phyloP scores from a whole-genome alignment of 1,140 invertebrate genomes.

The Neodiprion fabricii region DNA sequence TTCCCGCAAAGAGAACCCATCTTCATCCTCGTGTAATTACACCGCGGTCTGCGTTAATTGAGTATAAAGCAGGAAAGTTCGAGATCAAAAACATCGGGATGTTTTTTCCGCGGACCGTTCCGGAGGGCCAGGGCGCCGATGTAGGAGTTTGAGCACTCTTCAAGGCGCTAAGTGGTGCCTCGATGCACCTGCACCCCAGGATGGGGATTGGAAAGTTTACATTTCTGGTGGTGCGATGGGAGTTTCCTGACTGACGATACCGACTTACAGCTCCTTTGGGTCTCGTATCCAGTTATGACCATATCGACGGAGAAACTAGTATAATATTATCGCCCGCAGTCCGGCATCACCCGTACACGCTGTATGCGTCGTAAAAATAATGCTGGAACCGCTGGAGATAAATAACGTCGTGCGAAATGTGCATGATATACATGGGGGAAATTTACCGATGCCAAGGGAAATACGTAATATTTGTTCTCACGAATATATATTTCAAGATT shows the following conservation, averaged over 20 bases:
- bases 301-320: neutral
- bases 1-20: too few relatives aligned
- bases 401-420: neutral
- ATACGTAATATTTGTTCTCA: neutral
- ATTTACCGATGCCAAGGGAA: neutral
- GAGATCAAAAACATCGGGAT: too few relatives aligned
- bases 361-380: neutral
- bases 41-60: neutral
- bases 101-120: too few relatives aligned
- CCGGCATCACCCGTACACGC: neutral
- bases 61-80: neutral
- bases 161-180: slow-evolving; percentile 1
- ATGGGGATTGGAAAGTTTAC: neutral
- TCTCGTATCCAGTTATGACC: neutral
- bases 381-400: neutral
- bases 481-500: neutral
- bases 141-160: neutral
- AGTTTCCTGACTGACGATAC: neutral
- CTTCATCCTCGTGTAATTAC: too few relatives aligned
- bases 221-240: neutral
- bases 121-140: neutral
- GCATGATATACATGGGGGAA: neutral
- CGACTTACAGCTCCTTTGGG: neutral
- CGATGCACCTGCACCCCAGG: neutral
- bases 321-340: neutral